A percentile compares a stretch with the other conserved stretches of the same genome.
These are phyloP conservation scores for Mungos mungo DNA, from an alignment of 2,113 vertebrate genomes.

Conservation along the genomic window DNA sequence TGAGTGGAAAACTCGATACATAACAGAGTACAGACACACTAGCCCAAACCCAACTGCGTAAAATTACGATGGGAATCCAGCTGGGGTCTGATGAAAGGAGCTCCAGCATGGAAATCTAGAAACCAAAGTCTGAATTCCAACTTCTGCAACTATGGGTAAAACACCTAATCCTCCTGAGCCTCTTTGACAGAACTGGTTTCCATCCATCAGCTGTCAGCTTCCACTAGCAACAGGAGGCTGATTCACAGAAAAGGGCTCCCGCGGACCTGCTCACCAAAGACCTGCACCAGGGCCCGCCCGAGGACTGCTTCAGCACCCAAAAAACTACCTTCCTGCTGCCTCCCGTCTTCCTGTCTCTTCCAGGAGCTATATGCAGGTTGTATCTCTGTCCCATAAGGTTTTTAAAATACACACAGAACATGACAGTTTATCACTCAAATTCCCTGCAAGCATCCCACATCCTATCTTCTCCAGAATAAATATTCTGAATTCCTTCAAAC, in stretches of 20 bases:
- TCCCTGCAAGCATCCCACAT: neutral
- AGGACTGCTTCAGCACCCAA: neutral
- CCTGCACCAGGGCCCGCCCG: neutral
- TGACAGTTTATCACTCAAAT: neutral
- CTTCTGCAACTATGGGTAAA: neutral
- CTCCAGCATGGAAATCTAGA: neutral
- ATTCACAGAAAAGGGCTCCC: neutral
- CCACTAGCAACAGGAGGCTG: neutral
- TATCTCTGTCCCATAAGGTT: neutral
- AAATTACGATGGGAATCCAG: neutral
- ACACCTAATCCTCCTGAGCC: neutral
- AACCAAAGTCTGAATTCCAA: neutral
- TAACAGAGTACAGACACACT: neutral
- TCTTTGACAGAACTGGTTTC: neutral
- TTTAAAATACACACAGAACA: neutral
- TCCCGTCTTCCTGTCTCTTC: neutral
- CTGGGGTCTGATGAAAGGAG: neutral
- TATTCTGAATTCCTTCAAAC: neutral
- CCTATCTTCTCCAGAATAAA: neutral
- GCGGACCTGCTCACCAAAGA: neutral
- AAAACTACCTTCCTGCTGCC: neutral
- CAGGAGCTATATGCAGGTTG: neutral
- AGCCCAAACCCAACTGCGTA: neutral
- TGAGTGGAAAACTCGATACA: neutral
- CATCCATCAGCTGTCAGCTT: neutral